Percentiles rank a stretch among this genome's conserved stretches.
Evolutionary conservation across 2,888 invertebrate genomes (phyloP).

Genomic region (Halocaridina rubra): DNA sequence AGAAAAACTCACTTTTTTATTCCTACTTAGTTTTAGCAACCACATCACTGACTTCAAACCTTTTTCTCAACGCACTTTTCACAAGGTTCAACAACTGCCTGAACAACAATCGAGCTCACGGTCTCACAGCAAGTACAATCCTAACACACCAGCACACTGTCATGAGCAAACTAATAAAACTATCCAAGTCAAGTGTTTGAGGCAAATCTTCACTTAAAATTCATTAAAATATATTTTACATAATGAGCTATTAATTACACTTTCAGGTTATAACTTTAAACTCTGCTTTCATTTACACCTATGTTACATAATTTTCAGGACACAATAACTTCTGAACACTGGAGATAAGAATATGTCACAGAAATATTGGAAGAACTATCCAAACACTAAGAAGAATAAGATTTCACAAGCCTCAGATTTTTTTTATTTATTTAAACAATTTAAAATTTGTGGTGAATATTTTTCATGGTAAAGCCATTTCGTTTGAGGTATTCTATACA

Average conservation of each 20-base stretch:
- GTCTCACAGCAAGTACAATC: neutral
- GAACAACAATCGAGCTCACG: neutral
- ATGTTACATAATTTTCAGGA: constrained; percentile 23
- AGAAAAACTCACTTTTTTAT: too few relatives aligned
- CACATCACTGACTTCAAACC: neutral
- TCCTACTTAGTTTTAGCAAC: too few relatives aligned
- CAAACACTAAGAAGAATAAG: constrained; percentile 15
- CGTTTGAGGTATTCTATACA: neutral
- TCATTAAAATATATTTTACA: neutral
- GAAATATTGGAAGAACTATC: constrained; percentile 24
- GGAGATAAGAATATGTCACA: neutral
- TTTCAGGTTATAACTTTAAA: neutral
- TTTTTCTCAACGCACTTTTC: neutral
- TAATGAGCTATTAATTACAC: neutral
- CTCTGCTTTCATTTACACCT: neutral
- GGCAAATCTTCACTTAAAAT: neutral
- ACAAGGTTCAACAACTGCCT: neutral
- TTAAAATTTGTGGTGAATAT: constrained; percentile 53
- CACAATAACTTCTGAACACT: constrained; percentile 12
- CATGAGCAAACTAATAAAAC: neutral
- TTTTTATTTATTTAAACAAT: constrained; percentile 5
- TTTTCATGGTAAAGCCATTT: constrained; percentile 28
- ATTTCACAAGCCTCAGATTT: neutral
- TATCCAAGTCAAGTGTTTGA: neutral
- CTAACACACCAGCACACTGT: neutral